phyloP scores from a whole-genome alignment of 2,797 vertebrate genomes.

The Eleutherodactylus coqui region DNA sequence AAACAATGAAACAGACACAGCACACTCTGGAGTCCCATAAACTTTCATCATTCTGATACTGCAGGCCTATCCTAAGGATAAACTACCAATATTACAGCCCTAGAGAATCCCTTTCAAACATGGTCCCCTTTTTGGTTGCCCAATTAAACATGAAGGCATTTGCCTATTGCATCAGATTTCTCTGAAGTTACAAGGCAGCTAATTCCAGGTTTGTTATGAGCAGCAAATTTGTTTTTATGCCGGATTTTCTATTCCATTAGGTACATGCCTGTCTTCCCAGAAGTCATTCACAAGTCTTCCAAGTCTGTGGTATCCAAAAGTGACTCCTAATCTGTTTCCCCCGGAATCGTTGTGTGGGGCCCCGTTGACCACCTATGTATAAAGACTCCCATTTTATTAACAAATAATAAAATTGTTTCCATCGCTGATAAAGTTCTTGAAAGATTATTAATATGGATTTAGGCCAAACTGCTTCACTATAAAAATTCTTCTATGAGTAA shows the following conservation, averaged over 20 bases:
- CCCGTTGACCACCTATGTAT: conserved; percentile 22
- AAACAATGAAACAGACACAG: too few species aligned
- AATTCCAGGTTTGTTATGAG: not conserved
- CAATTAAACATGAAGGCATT: not conserved
- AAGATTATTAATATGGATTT: conserved; percentile 6
- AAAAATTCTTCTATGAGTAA: conserved; percentile 16
- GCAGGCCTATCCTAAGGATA: too few species aligned
- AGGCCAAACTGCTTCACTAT: not conserved
- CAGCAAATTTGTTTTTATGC: conserved; percentile 31
- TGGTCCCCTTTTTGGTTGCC: not conserved
- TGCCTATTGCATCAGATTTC: conserved; percentile 9
- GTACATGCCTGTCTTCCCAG: conserved; percentile 18
- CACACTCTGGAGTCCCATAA: too few species aligned
- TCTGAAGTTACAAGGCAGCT: not conserved
- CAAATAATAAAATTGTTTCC: conserved; percentile 16
- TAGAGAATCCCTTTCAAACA: not conserved
- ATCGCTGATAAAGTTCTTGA: conserved; percentile 20
- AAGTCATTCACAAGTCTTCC: conserved; percentile 41
- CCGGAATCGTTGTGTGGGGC: conserved; percentile 22
- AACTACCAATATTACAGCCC: too few species aligned
- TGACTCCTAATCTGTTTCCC: conserved; percentile 12
- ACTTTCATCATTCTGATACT: too few species aligned
- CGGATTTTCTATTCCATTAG: conserved; percentile 17
- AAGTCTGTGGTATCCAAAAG: conserved; percentile 15
- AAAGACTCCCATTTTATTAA: not conserved